Evolutionary conservation across 2,113 vertebrate species (phyloP).

Genomic region (Strigops habroptila): DNA sequence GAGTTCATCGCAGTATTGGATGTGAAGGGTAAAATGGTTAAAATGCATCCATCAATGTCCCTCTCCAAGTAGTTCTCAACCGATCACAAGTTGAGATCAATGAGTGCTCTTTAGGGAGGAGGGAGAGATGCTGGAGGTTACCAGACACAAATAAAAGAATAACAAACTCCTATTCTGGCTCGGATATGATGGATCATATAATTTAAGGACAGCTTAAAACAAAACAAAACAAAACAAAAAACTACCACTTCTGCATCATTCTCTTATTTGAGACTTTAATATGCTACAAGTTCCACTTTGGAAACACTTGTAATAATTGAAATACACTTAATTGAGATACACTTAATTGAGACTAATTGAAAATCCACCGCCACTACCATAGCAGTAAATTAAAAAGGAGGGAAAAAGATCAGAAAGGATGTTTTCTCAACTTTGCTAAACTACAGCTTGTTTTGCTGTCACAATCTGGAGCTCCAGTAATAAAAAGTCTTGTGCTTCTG

Average conservation of each 20-base stretch:
- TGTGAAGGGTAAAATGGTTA: constrained; percentile 75
- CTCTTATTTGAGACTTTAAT: not conserved
- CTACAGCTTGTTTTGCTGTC: not conserved
- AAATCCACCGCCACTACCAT: not conserved
- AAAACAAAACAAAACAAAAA: not conserved
- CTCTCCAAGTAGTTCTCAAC: constrained; percentile 80
- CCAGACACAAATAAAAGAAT: constrained; percentile 73
- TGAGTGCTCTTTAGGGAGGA: constrained; percentile 76
- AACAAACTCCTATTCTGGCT: constrained; percentile 71
- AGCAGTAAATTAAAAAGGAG: constrained; percentile 23
- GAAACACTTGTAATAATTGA: constrained; percentile 25
- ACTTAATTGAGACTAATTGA: constrained; percentile 38
- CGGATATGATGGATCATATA: constrained; percentile 65
- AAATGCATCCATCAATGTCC: constrained; percentile 86
- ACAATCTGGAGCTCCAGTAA: not conserved
- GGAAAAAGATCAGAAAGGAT: not conserved
- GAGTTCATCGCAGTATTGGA: constrained; percentile 78
- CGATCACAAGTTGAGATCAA: constrained; percentile 84
- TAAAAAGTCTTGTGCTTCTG: not conserved
- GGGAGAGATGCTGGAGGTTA: constrained; percentile 68
- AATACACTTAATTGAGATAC: constrained; percentile 38
- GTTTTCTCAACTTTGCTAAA: not conserved
- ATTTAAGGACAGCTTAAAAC: constrained; percentile 67
- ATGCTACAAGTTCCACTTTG: not conserved
- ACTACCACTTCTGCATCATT: not conserved